Conservation (phyloP, 2,888 invertebrate species). For the Caradrina clavipalpis region DNA sequence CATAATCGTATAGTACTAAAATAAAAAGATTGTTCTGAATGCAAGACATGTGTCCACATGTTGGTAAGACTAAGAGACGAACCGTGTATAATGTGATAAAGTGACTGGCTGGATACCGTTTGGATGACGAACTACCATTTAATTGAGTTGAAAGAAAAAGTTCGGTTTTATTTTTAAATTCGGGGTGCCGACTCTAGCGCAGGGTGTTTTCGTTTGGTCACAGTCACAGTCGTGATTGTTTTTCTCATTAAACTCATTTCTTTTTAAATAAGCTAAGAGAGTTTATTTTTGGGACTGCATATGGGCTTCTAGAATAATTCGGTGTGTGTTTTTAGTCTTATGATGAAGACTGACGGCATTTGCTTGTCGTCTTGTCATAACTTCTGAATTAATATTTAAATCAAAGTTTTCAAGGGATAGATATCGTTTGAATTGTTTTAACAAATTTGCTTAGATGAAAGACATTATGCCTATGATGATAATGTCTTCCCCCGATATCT, state of each 20-base stretch:
- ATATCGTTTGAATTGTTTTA: too few relatives aligned
- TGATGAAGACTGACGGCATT: too few relatives aligned
- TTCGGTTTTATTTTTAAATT: slow-evolving; percentile 66
- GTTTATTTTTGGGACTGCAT: slow-evolving; percentile 16
- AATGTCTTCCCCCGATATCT: too few relatives aligned
- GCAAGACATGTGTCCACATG: slow-evolving; percentile 88
- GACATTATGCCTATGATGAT: too few relatives aligned
- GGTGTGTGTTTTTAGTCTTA: neutral
- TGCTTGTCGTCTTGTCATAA: too few relatives aligned
- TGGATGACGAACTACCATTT: slow-evolving; percentile 65
- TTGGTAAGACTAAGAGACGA: slow-evolving; percentile 77
- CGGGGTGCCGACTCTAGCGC: slow-evolving; percentile 56
- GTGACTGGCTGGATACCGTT: slow-evolving; percentile 70
- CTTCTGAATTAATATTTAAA: too few relatives aligned
- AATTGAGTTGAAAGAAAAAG: slow-evolving; percentile 69
- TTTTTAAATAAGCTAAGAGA: slow-evolving; percentile 6
- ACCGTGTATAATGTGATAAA: slow-evolving; percentile 87
- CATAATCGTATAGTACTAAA: slow-evolving; percentile 82
- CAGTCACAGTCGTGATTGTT: slow-evolving; percentile 65
- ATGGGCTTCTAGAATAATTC: neutral
- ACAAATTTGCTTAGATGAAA: too few relatives aligned
- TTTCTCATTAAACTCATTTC: slow-evolving; percentile 39
- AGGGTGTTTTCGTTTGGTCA: slow-evolving; percentile 59
- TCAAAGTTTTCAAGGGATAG: too few relatives aligned
- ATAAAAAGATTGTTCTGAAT: slow-evolving; percentile 84